A percentile compares a stretch with the other conserved stretches of the same genome.
These are phyloP conservation scores for Mastacembelus armatus DNA, from an alignment of 2,797 vertebrate genomes.

Conservation along the genomic window DNA sequence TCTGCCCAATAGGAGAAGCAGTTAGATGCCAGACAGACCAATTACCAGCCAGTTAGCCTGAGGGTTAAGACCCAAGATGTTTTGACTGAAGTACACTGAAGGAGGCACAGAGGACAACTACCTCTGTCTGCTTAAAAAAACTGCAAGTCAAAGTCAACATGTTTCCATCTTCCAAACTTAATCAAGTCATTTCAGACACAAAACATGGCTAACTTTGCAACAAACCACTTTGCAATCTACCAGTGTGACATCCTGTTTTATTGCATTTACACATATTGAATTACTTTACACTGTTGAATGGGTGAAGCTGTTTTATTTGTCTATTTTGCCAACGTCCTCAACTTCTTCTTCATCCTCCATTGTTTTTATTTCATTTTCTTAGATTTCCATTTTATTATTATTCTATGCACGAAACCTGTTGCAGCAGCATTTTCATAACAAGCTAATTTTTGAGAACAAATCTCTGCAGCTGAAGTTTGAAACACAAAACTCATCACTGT, in stretches of 20 bases:
- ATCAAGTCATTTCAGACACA: slow-evolving; percentile 3
- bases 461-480: not conserved
- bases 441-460: not conserved
- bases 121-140: slow-evolving; percentile 29
- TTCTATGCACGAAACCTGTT: not conserved
- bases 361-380: not conserved
- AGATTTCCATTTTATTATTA: not conserved
- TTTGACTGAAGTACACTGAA: slow-evolving; percentile 54
- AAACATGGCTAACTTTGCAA: not conserved
- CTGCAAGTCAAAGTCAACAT: not conserved
- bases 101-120: slow-evolving; percentile 13
- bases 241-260: not conserved
- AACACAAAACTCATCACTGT: not conserved
- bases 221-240: not conserved
- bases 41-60: slow-evolving; percentile 86
- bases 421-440: not conserved
- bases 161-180: not conserved
- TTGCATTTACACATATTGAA: no score
- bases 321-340: not conserved
- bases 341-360: not conserved
- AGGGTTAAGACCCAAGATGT: slow-evolving; percentile 69
- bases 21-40: slow-evolving; percentile 82
- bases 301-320: slow-evolving; percentile 7
- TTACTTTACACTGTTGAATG: not conserved
- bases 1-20: slow-evolving; percentile 86